These are phyloP conservation scores for Caracal caracal DNA, from an alignment of 2,113 vertebrate genomes.

Conservation along the genomic window DNA sequence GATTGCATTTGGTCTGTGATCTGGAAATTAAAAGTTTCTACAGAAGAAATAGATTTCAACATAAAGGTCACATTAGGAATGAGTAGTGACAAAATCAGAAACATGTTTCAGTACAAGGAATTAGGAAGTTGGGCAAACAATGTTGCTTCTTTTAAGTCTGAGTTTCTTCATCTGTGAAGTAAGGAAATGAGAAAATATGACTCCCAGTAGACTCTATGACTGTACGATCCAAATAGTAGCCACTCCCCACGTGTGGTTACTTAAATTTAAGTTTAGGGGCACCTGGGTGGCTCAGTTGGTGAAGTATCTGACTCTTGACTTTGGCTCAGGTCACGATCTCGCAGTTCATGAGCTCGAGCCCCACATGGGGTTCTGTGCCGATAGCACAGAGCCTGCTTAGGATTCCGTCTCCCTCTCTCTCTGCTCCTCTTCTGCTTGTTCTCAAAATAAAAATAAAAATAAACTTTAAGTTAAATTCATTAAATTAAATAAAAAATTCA, in stretches of 20 bases:
- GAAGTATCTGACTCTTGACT: too few relatives aligned
- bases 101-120: constrained; percentile 1
- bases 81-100: constrained; percentile 31
- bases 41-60: neutral
- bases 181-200: constrained; percentile 47
- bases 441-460: too few relatives aligned
- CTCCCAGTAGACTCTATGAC: neutral
- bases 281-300: too few relatives aligned
- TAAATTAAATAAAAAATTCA: constrained; percentile 17
- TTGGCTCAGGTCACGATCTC: too few relatives aligned
- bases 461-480: neutral
- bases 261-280: neutral
- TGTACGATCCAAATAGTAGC: neutral
- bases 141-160: neutral
- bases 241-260: neutral
- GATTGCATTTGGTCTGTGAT: neutral
- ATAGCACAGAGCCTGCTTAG: too few relatives aligned
- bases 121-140: constrained; percentile 52
- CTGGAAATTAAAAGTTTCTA: constrained; percentile 37
- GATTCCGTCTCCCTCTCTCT: too few relatives aligned
- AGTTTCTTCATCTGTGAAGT: constrained; percentile 40
- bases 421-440: too few relatives aligned
- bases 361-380: too few relatives aligned
- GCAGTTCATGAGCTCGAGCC: too few relatives aligned
- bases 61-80: constrained; percentile 34